Conservation (phyloP, 2,797 vertebrate genomes). For the Malurus splendens region DNA sequence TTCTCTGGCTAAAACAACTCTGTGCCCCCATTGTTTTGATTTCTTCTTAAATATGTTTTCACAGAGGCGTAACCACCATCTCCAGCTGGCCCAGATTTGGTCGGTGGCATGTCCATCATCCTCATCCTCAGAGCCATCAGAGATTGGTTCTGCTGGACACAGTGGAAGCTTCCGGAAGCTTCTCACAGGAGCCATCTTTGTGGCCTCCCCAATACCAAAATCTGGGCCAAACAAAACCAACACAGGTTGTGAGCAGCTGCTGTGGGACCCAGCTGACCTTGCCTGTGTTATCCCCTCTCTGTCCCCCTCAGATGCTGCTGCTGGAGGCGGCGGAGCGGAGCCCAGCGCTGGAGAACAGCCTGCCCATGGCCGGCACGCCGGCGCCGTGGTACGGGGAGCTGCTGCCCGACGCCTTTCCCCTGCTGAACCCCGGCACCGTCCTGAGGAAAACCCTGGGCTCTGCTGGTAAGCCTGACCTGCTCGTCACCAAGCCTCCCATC, state of each 20-base stretch:
- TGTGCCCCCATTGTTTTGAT: too few species aligned
- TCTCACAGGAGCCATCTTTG: too few species aligned
- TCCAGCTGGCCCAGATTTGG: too few species aligned
- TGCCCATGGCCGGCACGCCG: constrained; percentile 55
- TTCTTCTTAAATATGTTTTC: too few species aligned
- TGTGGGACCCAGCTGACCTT: not conserved
- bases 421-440: constrained; percentile 60
- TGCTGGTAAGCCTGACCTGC: constrained; percentile 47
- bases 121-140: too few species aligned
- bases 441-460: constrained; percentile 60
- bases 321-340: constrained; percentile 64
- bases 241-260: not conserved
- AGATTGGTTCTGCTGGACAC: too few species aligned
- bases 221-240: too few species aligned
- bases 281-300: not conserved
- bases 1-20: too few species aligned
- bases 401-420: constrained; percentile 72
- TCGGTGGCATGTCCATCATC: too few species aligned
- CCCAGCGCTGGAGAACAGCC: constrained; percentile 59
- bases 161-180: too few species aligned
- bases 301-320: constrained; percentile 64
- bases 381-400: constrained; percentile 67
- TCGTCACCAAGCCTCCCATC: accelerated
- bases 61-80: too few species aligned
- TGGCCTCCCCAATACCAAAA: too few species aligned